Conservation (phyloP, 2,888 invertebrate species). For the Drosophila phalerata region DNA sequence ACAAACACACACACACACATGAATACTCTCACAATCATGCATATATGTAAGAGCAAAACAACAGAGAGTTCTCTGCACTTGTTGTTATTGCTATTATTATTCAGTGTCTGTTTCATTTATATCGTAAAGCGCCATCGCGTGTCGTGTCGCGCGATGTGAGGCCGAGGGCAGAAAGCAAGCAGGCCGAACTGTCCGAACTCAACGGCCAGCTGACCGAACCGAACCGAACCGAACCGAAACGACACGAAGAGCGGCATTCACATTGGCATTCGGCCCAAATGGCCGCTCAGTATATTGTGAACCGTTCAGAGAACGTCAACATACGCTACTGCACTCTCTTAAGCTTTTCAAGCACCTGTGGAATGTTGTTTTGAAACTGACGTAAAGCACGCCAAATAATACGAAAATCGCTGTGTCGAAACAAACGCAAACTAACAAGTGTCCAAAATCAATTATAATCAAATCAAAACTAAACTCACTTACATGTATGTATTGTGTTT, state of each 20-base stretch:
- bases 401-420: constrained; percentile 20
- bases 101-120: constrained; percentile 18
- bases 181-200: constrained; percentile 1
- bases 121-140: constrained; percentile 43
- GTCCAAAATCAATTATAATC: constrained; percentile 19
- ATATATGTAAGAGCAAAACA: constrained; percentile 4
- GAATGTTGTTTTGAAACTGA: constrained; percentile 59
- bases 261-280: constrained; percentile 9
- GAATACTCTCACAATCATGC: background rate
- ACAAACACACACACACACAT: background rate
- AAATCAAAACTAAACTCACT: background rate
- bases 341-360: constrained; percentile 56
- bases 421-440: constrained; percentile 17
- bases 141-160: constrained; percentile 17
- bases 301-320: constrained; percentile 60
- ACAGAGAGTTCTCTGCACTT: constrained; percentile 16
- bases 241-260: constrained; percentile 31
- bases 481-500: constrained; percentile 25
- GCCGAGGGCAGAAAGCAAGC: constrained; percentile 1
- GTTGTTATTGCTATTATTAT: background rate
- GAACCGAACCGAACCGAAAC: constrained; percentile 37
- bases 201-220: constrained; percentile 52
- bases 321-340: constrained; percentile 24
- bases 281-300: constrained; percentile 70
- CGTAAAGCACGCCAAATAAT: constrained; percentile 30